Evolutionary conservation across 2,797 vertebrate genomes (phyloP), one percentile per base, ranked within the genome.

Genomic region (Phoebastria nigripes): DNA sequence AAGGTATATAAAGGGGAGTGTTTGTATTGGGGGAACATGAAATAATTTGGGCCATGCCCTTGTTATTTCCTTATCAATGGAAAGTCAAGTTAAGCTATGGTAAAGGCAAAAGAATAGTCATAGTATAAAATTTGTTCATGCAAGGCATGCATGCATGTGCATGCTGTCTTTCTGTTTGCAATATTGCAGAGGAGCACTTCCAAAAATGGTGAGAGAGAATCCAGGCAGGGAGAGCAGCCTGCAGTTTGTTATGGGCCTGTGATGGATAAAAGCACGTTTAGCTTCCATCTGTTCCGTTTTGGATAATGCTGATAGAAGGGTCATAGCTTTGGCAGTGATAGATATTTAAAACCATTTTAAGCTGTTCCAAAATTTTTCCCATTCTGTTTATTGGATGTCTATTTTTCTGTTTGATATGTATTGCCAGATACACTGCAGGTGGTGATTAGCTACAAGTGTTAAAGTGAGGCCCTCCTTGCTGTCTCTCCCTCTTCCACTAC

Each of bases 311-410:
- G 8, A 9, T 24, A 24, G 54, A 82, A 84, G 67, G 59, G 67
- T 95, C 61, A 58, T 69, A 35, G 41, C 59, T 94, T 80, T 90
- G 90, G 78, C 87, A 80, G 67, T 47, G 81, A 87, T 61, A 41
- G 74, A 25, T 85, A 22, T 67, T 44, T 85, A 81, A 92, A 95
- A 85, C 42, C 26, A 35, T 59, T 91, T 85, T 73, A 44, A 85
- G 37, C 63, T 82, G 2, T 3, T 85, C 20, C n/a, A 62, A 4
- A 14, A 21, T 18, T 56, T 62, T 20, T 17, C n/a, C 12, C 18
- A 6, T 54, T 93, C 71, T 76, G 33, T 79, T 92, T 84, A 24
- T 16, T 65, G 56, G 54, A 72, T 7, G 3, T 78, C 22, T 82
- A 0, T 80, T 88, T 89, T 78, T 90, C 55, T 74, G 56, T 85